Evolutionary conservation across 2,888 invertebrate species (phyloP).

Genomic region (Ommatoiulus sabulosus): DNA sequence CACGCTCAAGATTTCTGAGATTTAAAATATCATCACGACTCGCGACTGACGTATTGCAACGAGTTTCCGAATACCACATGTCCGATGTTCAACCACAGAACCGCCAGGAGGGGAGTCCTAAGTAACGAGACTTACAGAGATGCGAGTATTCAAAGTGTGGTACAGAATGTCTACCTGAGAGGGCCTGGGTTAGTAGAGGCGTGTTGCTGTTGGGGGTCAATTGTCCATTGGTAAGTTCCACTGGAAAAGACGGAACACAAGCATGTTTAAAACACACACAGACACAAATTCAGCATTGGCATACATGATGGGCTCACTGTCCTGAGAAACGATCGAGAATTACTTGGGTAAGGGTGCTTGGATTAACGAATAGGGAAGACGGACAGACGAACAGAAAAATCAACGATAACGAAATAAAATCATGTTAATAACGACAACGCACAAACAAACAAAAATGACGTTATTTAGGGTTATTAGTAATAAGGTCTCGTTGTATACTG

Average conservation of each 20-base stretch:
- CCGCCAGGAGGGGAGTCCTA: neutral
- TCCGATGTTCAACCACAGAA: neutral
- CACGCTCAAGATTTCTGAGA: too few relatives aligned
- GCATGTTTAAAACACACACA: slow-evolving; percentile 31
- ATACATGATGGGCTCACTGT: neutral
- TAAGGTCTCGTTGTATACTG: neutral
- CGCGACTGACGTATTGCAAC: too few relatives aligned
- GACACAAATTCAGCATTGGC: neutral
- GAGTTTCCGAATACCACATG: neutral
- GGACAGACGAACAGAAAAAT: neutral
- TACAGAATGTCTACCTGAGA: slow-evolving; percentile 80
- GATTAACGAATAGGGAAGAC: neutral
- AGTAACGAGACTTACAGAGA: neutral
- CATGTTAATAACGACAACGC: neutral
- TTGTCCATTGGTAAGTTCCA: slow-evolving; percentile 96
- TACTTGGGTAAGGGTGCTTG: neutral
- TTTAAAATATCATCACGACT: too few relatives aligned
- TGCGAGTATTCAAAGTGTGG: slow-evolving; percentile 3
- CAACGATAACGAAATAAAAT: neutral
- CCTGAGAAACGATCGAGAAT: neutral
- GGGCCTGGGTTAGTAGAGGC: slow-evolving; percentile 93
- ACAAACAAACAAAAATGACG: neutral
- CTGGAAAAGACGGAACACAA: slow-evolving; percentile 74
- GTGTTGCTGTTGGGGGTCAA: slow-evolving; percentile 96
- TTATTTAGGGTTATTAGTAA: neutral